Base-by-base conservation (phyloP, 2,797 vertebrate genomes). In the Schizopygopsis malacanthus region DNA sequence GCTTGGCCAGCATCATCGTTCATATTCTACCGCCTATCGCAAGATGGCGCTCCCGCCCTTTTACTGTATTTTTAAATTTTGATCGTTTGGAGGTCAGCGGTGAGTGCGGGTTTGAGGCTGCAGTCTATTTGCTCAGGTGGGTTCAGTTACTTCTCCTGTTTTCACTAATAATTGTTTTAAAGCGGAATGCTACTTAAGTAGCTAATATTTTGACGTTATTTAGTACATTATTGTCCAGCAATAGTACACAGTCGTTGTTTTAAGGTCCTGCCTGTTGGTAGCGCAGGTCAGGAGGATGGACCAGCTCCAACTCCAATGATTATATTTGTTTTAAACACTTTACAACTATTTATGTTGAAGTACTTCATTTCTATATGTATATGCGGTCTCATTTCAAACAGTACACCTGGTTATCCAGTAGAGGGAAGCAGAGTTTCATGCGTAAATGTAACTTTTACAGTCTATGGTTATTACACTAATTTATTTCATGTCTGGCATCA, bases 361-460 rank as follows among this genome's bases (percentile, higher is more conserved):
- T 7, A 47, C 7, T 47, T 33, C 0, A 20, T 79, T 65, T 61
- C 11, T 6, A 18, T 41, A 28, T 79, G 16, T 11, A 0, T 16
- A 20, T 47, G 16, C 22, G 4, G 39, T 80, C n/a, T 79, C 9
- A 6, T 11, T 79, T 8, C 9, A 65, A 12, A 47, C 41, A 80
- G 16, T 80, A 33, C 56, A 28, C 10, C 8, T 45, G 18, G 4
- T 37, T 59, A 15, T 61, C 83, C 83, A 59, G 37, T 56, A 85
- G 83, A 85, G 75, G 75, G 83, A 37, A 47, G 75, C 83, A 79
- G 8, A 78, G 75, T 39, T 50, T 65, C 71, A 76, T 18, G 7
- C 20, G 4, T 39, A 39, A 16, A 56, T 33, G 2, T 2, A 2
- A 33, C 33, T 33, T 33, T 33, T 33, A 33, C 33, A 33, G 33